A percentile compares a stretch with the other conserved stretches of the same genome.
These are phyloP conservation scores for Pelodiscus sinensis DNA, from an alignment of 2,113 vertebrate species.

Conservation along the genomic window DNA sequence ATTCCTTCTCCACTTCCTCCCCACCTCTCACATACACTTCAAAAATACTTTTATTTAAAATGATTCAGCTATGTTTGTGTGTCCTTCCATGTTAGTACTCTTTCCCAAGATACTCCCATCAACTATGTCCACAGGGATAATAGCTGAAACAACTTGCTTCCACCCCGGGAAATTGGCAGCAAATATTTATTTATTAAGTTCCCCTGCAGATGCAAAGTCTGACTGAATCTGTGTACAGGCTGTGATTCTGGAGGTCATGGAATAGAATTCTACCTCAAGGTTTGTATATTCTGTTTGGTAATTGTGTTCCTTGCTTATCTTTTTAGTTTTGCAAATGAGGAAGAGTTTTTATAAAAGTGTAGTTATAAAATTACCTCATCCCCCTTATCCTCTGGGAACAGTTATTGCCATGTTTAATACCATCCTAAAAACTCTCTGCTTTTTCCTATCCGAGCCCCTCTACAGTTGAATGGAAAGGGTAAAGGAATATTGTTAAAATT, in stretches of 20 bases:
- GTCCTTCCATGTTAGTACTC: not conserved
- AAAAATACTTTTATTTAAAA: not conserved
- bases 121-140: not conserved
- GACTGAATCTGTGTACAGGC: not conserved
- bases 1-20: not conserved
- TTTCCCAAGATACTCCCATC: not conserved
- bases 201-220: not conserved
- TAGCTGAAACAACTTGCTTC: slow-evolving; percentile 18
- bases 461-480: not conserved
- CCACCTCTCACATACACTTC: not conserved
- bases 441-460: not conserved
- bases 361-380: slow-evolving; percentile 51
- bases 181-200: not conserved
- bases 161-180: not conserved
- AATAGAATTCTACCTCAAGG: not conserved
- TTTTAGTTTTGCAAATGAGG: slow-evolving; percentile 45
- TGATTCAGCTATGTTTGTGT: not conserved
- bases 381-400: not conserved
- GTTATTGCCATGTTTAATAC: not conserved
- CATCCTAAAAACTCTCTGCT: not conserved
- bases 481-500: not conserved
- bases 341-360: slow-evolving; percentile 14
- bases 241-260: not conserved
- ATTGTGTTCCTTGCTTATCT: not conserved
- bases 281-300: slow-evolving; percentile 3